Percentiles rank a stretch among this genome's conserved stretches.
phyloP scores from a whole-genome alignment of 2,113 vertebrate species.

The Rhabdornis inornatus region DNA sequence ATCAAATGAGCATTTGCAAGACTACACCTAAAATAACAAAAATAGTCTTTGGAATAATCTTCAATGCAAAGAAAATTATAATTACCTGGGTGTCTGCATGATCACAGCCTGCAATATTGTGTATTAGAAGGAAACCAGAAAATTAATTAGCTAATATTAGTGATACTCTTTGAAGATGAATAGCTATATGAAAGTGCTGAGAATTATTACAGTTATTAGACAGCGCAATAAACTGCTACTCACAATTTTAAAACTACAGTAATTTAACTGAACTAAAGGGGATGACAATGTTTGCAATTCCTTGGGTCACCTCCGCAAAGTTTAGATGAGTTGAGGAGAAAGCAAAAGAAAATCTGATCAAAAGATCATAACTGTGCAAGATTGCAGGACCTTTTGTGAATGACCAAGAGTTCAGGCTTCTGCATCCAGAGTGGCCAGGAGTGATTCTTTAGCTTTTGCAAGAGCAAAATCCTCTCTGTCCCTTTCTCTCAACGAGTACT shows the following conservation, averaged over 20 bases:
- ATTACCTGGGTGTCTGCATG: slow-evolving; percentile 20
- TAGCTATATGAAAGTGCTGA: neutral
- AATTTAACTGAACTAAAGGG: neutral
- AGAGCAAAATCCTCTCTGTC: neutral
- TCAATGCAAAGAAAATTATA: slow-evolving; percentile 35
- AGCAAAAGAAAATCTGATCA: neutral
- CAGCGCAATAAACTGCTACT: neutral
- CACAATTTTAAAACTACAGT: neutral
- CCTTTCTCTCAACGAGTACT: neutral
- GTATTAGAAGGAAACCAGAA: slow-evolving; percentile 26
- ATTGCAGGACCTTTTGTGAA: neutral
- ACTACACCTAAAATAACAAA: slow-evolving; percentile 24
- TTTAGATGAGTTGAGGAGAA: neutral
- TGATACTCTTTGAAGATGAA: slow-evolving; percentile 40
- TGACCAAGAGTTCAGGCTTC: neutral
- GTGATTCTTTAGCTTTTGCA: neutral
- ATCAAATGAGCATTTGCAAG: slow-evolving; percentile 53
- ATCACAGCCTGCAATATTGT: slow-evolving; percentile 27
- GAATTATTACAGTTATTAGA: slow-evolving; percentile 24
- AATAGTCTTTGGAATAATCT: slow-evolving; percentile 6
- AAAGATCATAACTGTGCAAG: neutral
- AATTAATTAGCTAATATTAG: slow-evolving; percentile 54
- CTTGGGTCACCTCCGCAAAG: neutral
- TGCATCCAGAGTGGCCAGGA: neutral
- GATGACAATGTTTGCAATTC: neutral